phyloP scores from a whole-genome alignment of 2,888 invertebrate species.

The Hypomecis punctinalis region DNA sequence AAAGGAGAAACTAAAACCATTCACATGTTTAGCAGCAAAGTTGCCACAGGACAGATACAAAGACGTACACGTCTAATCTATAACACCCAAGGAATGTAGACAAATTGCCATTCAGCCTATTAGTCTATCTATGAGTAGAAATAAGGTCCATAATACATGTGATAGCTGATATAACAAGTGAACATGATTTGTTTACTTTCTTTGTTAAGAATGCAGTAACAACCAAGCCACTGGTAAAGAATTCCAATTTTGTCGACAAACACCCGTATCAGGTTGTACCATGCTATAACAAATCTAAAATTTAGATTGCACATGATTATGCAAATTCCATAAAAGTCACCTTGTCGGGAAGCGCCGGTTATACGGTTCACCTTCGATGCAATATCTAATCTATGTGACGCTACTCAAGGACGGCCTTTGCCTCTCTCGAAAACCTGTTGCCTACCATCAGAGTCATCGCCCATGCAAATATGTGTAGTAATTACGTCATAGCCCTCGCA shows the following conservation, averaged over 20 bases:
- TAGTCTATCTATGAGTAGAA: no score
- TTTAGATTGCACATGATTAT: conserved; percentile 22
- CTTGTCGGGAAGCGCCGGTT: conserved; percentile 29
- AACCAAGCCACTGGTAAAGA: no score
- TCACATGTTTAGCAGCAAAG: no score
- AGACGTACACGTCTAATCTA: no score
- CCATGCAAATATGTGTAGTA: conserved; percentile 27
- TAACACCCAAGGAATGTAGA: no score
- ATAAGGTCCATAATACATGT: no score
- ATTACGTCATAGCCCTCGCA: conserved; percentile 32
- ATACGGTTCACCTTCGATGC: conserved; percentile 31
- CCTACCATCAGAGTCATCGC: conserved; percentile 35
- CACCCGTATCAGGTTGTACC: neutral
- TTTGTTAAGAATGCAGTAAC: no score
- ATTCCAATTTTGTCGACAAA: neutral
- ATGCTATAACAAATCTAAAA: neutral
- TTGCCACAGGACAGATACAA: no score
- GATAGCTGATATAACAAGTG: no score
- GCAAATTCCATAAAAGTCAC: conserved; percentile 22
- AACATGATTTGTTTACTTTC: no score
- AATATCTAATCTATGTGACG: conserved; percentile 31
- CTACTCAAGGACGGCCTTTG: conserved; percentile 51
- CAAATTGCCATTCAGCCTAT: no score
- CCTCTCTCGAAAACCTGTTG: conserved; percentile 44
- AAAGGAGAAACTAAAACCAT: no score